Evolutionary conservation across 2,797 vertebrate genomes (phyloP).

Genomic region (Anniella stebbinsi): DNA sequence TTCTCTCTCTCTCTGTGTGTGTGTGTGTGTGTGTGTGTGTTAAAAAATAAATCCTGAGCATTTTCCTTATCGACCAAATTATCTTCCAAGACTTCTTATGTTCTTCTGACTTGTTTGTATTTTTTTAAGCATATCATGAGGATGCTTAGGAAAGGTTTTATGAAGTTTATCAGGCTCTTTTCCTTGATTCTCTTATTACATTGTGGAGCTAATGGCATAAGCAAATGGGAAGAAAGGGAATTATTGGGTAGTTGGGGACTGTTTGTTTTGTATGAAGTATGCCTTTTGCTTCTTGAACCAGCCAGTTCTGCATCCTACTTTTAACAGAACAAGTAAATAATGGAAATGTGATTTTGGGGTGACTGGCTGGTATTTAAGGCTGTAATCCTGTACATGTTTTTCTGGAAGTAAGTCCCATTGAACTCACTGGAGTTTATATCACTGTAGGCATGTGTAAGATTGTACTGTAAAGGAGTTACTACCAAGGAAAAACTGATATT

Average conservation of each 20-base stretch:
- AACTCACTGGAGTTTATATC: background rate
- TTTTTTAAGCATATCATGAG: slow-evolving; percentile 66
- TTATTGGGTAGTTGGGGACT: slow-evolving; percentile 26
- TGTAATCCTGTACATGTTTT: background rate
- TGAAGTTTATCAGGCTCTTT: slow-evolving; percentile 55
- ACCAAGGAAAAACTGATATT: background rate
- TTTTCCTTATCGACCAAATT: slow-evolving; percentile 76
- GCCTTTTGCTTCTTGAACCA: slow-evolving; percentile 58
- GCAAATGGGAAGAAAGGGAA: slow-evolving; percentile 52
- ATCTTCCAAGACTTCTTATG: slow-evolving; percentile 71
- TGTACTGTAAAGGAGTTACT: background rate
- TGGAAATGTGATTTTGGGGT: background rate
- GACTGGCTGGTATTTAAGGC: background rate
- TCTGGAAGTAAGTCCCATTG: background rate
- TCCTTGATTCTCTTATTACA: slow-evolving; percentile 66
- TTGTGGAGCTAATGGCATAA: slow-evolving; percentile 57
- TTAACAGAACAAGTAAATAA: slow-evolving; percentile 53
- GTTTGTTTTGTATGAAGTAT: slow-evolving; percentile 72
- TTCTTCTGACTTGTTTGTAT: slow-evolving; percentile 70
- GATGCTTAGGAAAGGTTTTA: slow-evolving; percentile 65
- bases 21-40: too few relatives aligned
- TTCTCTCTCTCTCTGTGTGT: too few relatives aligned
- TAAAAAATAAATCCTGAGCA: slow-evolving; percentile 74
- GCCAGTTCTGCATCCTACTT: slow-evolving; percentile 35
- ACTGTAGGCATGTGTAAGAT: background rate